These are phyloP conservation scores for Mesoligia furuncula DNA, from an alignment of 2,888 invertebrate species.

Conservation along the genomic window DNA sequence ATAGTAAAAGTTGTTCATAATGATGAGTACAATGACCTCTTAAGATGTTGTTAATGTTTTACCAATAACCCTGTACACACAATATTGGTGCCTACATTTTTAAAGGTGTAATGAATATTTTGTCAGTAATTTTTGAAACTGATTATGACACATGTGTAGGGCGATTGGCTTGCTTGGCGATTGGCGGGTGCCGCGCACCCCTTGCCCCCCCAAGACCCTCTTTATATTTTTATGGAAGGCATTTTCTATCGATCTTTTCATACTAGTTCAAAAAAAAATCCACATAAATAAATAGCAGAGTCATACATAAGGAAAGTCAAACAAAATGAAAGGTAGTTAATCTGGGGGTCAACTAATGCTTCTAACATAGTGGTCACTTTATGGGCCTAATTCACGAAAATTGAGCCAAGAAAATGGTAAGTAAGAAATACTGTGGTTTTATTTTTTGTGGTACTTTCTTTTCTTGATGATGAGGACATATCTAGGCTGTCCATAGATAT, in stretches of 20 bases:
- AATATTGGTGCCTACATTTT: too few species aligned
- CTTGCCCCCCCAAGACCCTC: not conserved
- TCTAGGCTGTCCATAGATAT: too few species aligned
- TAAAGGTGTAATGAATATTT: too few species aligned
- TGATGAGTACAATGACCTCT: too few species aligned
- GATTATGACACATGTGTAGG: too few species aligned
- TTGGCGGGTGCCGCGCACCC: too few species aligned
- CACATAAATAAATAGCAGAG: not conserved
- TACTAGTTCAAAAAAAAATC: not conserved
- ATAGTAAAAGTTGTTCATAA: too few species aligned
- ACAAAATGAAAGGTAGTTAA: conserved; percentile 45
- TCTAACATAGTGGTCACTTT: conserved; percentile 42
- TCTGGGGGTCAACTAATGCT: conserved; percentile 37
- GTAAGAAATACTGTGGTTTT: not conserved
- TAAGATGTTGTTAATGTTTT: too few species aligned
- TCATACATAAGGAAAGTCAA: conserved; percentile 20
- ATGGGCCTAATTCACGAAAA: conserved; percentile 46
- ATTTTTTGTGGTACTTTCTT: not conserved
- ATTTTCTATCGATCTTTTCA: not conserved
- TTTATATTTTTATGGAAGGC: not conserved
- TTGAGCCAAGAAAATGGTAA: conserved; percentile 18
- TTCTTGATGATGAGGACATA: not conserved
- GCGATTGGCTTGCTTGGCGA: too few species aligned
- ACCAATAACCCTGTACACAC: too few species aligned
- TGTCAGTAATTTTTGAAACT: too few species aligned